Evolutionary conservation across 2,888 invertebrate species (phyloP).

Genomic region (Drosophila multiciliata): DNA sequence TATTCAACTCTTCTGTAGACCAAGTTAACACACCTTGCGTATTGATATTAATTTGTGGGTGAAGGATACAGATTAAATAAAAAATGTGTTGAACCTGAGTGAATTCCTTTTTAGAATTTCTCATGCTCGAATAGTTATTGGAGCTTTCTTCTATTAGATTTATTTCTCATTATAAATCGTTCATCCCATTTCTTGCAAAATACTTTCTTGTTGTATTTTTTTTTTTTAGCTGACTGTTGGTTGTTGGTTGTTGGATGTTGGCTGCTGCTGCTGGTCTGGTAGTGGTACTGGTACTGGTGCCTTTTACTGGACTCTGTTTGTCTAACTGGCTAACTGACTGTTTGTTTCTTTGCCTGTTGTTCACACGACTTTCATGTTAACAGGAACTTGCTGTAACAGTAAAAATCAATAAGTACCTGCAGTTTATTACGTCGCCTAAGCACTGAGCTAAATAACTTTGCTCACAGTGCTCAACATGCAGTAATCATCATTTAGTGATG

Average conservation of each 20-base stretch:
- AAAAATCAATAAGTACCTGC: slow-evolving; percentile 78
- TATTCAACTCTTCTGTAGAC: too few relatives aligned
- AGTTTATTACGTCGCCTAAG: slow-evolving; percentile 69
- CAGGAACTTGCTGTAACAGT: slow-evolving; percentile 74
- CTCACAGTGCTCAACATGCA: slow-evolving; percentile 61
- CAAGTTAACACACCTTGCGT: not conserved
- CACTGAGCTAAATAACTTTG: slow-evolving; percentile 74
- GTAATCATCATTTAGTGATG: slow-evolving; percentile 67
- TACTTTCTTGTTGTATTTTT: slow-evolving; percentile 47
- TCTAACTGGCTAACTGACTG: slow-evolving; percentile 26
- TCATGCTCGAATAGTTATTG: slow-evolving; percentile 2
- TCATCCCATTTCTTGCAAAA: slow-evolving; percentile 46
- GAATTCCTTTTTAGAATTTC: slow-evolving; percentile 30
- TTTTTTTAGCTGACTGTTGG: slow-evolving; percentile 16
- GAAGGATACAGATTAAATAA: not conserved
- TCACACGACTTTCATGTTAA: slow-evolving; percentile 79
- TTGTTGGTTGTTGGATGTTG: not conserved
- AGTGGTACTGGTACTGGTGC: slow-evolving; percentile 18
- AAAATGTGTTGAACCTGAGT: slow-evolving; percentile 3
- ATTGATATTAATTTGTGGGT: slow-evolving; percentile 3
- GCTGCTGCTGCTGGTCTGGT: not conserved
- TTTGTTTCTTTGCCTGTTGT: slow-evolving; percentile 56
- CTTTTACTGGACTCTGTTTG: slow-evolving; percentile 51
- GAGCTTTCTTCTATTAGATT: slow-evolving; percentile 31
- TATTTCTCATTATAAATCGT: slow-evolving; percentile 49